Evolutionary conservation across 2,797 vertebrate genomes (phyloP).

Genomic region (Coendou prehensilis): DNA sequence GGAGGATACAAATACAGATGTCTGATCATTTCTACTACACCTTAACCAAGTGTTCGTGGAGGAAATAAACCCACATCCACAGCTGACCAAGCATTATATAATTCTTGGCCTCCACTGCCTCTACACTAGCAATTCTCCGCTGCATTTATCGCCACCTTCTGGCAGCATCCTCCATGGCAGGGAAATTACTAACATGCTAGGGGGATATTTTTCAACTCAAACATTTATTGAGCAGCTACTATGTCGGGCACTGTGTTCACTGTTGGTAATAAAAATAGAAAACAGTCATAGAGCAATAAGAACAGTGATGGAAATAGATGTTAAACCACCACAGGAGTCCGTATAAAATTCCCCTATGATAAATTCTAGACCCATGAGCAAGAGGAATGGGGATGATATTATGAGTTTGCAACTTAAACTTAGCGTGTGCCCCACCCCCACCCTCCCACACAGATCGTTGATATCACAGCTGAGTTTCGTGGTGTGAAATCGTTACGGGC

Average conservation of each 20-base stretch:
- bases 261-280: not conserved
- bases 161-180: not conserved
- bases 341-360: not conserved
- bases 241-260: not conserved
- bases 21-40: not conserved
- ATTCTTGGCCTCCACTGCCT: not conserved
- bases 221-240: constrained; percentile 3
- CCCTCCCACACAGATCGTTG: no score
- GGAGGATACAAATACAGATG: not conserved
- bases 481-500: not conserved
- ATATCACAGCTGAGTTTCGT: not conserved
- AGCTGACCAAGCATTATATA: not conserved
- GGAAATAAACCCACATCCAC: not conserved
- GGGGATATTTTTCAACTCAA: not conserved
- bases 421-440: fast-evolving
- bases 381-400: not conserved
- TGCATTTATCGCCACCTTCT: constrained; percentile 41
- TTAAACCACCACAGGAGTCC: not conserved
- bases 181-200: not conserved
- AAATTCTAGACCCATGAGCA: not conserved
- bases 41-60: not conserved
- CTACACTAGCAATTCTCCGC: not conserved
- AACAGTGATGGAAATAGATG: not conserved
- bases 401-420: not conserved
- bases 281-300: not conserved